Evolutionary conservation across 1,140 invertebrate genomes (phyloP).

Genomic region (Cydia amplana): DNA sequence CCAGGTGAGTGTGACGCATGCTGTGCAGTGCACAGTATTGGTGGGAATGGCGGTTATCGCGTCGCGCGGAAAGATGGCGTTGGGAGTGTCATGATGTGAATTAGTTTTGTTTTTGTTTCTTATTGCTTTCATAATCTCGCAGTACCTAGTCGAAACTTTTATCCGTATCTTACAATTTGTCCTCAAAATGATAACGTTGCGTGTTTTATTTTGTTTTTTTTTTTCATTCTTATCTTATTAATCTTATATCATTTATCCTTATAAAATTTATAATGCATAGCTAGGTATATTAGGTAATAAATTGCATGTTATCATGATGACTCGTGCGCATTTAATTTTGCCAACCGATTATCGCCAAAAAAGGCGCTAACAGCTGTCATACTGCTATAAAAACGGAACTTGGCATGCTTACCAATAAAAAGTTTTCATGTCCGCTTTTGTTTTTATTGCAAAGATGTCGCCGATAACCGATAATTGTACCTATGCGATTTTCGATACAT

Average conservation of each 20-base stretch:
- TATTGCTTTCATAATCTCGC: neutral
- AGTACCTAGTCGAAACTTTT: no score
- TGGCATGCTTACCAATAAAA: neutral
- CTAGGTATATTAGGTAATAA: neutral
- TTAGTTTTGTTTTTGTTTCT: neutral
- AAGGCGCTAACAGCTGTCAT: conserved; percentile 4
- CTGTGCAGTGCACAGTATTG: neutral
- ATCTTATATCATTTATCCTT: no score
- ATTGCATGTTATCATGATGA: neutral
- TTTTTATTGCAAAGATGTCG: neutral
- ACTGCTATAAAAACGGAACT: neutral
- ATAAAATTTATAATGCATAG: neutral
- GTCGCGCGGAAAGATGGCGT: neutral
- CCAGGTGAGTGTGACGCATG: conserved; percentile 41
- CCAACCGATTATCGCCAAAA: neutral
- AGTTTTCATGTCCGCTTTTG: neutral
- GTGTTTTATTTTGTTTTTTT: no score
- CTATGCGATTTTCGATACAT: no score
- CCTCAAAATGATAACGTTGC: no score
- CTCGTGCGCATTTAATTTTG: neutral
- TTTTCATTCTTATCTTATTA: no score
- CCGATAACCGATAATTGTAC: no score
- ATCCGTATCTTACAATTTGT: no score
- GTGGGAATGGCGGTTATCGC: neutral
- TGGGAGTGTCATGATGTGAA: neutral